These are phyloP conservation scores for Melieria omissa DNA, from an alignment of 2,888 invertebrate species.

Conservation along the genomic window DNA sequence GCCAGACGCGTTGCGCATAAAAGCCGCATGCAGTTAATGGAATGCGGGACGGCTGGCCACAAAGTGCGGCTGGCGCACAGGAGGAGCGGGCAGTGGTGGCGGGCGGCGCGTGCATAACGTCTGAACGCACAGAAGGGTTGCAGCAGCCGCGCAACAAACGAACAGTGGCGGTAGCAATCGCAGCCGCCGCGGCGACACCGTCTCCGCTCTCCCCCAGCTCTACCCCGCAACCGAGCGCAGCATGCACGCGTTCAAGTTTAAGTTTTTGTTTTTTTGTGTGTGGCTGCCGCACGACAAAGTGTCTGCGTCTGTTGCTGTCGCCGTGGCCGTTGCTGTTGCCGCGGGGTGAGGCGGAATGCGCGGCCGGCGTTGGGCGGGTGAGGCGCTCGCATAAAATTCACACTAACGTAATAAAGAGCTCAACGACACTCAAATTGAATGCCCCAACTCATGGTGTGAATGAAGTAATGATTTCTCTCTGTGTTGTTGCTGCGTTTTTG, in stretches of 20 bases:
- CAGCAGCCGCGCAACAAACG: constrained; percentile 9
- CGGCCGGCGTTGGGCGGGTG: constrained; percentile 12
- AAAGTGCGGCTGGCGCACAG: no score
- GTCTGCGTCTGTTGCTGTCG: neutral
- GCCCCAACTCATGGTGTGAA: constrained; percentile 57
- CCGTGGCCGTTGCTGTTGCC: neutral
- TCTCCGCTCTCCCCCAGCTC: neutral
- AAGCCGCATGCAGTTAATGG: constrained; percentile 46
- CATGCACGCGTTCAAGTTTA: neutral
- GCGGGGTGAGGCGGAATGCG: neutral
- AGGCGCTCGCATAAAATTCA: constrained; percentile 57
- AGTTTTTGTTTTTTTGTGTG: constrained; percentile 25
- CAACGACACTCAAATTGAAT: constrained; percentile 64
- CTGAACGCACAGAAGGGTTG: constrained; percentile 36
- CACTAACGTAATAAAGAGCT: constrained; percentile 66
- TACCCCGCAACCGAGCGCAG: neutral
- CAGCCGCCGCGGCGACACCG: constrained; percentile 14
- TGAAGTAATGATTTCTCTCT: constrained; percentile 60
- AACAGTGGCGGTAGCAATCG: constrained; percentile 18
- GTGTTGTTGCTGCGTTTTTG: constrained; percentile 30
- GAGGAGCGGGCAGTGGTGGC: no score
- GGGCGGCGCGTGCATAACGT: constrained; percentile 42
- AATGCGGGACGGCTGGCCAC: no score
- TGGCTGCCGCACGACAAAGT: constrained; percentile 16
- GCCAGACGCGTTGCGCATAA: constrained; percentile 57